Evolutionary conservation across 1,140 invertebrate species (phyloP).

Genomic region (Acromyrmex charruanus): DNA sequence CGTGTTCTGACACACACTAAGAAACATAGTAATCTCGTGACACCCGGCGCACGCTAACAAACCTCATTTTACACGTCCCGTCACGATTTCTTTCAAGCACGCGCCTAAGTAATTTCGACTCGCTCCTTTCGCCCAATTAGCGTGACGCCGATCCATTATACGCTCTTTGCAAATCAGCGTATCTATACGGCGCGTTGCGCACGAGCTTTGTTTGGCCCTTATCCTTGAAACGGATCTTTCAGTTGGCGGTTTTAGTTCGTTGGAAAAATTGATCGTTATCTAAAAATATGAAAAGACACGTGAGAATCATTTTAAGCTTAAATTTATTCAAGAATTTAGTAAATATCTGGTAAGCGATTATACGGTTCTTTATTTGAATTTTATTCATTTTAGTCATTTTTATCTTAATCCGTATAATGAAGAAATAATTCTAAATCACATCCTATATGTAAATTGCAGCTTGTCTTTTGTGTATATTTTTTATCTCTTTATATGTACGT

Average conservation of each 20-base stretch:
- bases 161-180: conserved; percentile 37
- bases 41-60: conserved; percentile 69
- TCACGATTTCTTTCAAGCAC: conserved; percentile 71
- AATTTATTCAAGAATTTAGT: background rate
- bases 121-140: conserved; percentile 56
- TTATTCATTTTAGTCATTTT: background rate
- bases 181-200: background rate
- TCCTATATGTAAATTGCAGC: conserved; percentile 60
- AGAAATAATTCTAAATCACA: conserved; percentile 37
- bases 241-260: background rate
- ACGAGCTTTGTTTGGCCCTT: background rate
- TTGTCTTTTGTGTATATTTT: conserved; percentile 42
- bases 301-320: background rate
- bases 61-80: conserved; percentile 53
- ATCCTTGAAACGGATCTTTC: conserved; percentile 19
- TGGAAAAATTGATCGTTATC: background rate
- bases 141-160: conserved; percentile 52
- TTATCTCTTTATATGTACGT: background rate
- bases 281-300: background rate
- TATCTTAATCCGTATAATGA: background rate
- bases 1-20: conserved; percentile 36
- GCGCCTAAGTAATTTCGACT: conserved; percentile 61
- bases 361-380: background rate
- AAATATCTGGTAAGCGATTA: background rate
- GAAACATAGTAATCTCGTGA: conserved; percentile 74